Evolutionary conservation across 1,140 invertebrate genomes (phyloP).

Genomic region (Drosophila tropicalis): DNA sequence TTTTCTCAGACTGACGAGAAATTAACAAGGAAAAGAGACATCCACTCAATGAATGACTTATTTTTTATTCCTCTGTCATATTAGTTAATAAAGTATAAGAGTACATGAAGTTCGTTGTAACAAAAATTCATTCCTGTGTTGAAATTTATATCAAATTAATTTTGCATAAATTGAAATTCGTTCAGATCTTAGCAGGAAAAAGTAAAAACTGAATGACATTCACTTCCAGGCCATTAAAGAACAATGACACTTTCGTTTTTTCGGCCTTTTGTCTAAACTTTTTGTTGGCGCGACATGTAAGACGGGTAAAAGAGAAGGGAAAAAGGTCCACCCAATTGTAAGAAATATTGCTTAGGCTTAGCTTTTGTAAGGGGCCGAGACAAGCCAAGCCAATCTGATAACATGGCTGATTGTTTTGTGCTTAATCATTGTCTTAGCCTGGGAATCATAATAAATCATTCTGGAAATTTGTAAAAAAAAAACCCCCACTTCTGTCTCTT

Average conservation of each 20-base stretch:
- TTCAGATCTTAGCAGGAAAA: conserved; percentile 29
- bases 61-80: background rate
- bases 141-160: conserved; percentile 18
- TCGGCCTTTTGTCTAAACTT: conserved; percentile 12
- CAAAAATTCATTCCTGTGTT: background rate
- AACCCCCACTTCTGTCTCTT: background rate
- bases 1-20: too few species aligned
- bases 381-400: conserved; percentile 3
- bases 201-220: conserved; percentile 35
- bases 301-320: too few species aligned
- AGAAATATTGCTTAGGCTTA: conserved; percentile 14
- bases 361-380: background rate
- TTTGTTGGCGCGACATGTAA: background rate
- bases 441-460: conserved; percentile 13
- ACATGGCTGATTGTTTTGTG: conserved; percentile 13
- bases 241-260: conserved; percentile 43
- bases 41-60: background rate
- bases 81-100: background rate
- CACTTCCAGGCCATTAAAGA: conserved; percentile 53
- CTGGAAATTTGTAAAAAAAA: background rate
- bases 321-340: background rate
- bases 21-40: background rate
- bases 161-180: conserved; percentile 48
- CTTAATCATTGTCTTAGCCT: conserved; percentile 11
- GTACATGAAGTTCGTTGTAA: background rate